Base-by-base conservation (phyloP, 2,113 vertebrate species). In the Clarias magur region DNA sequence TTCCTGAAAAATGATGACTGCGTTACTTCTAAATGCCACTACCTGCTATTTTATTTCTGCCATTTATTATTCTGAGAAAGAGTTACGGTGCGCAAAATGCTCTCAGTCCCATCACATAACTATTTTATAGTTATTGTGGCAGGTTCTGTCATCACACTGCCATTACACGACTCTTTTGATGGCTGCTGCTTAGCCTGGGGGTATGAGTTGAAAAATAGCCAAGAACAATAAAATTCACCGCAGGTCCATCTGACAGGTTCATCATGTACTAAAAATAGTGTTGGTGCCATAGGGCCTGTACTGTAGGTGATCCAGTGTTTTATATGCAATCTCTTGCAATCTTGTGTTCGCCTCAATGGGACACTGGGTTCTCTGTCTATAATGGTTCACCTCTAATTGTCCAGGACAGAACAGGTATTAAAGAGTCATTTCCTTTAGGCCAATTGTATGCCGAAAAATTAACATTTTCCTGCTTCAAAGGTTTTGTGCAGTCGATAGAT, bases 141-240 rank as follows among this genome's bases (percentile, higher is more conserved):
- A 82, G 48, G 63, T 42, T 80, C 54, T 73, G 65, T 57, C 79
- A 82, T 86, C 62, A 80, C 48, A 56, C 11, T 54, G 60, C 62
- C 21, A 68, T 80, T 70, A 72, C 25, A 59, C 10, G 10, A n/a
- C 4, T 82, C 25, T 25, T 38, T 48, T 86, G 65, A 86, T 86
- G 67, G 25, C 23, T 11, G 21, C 34, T 72, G 53, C 79, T 82
- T 82, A 48, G 79, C 78, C 65, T 86, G 30, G 56, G 78, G 30
- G 72, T 16, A 68, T n/a, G 65, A 62, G 38, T 59, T 72, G 56
- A 73, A 86, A 81, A 72, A 65, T 34, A 62, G 79, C 85, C 85
- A 86, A 82, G 79, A 82, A 82, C 67, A 62, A 68, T 86, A 86
- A 80, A 86, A 79, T 9, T 72, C 65, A 62, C 56, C 78, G 53